Percentiles rank a stretch among this genome's conserved stretches.
Conservation (phyloP, 2,797 vertebrate species). For the Furcifer pardalis region DNA sequence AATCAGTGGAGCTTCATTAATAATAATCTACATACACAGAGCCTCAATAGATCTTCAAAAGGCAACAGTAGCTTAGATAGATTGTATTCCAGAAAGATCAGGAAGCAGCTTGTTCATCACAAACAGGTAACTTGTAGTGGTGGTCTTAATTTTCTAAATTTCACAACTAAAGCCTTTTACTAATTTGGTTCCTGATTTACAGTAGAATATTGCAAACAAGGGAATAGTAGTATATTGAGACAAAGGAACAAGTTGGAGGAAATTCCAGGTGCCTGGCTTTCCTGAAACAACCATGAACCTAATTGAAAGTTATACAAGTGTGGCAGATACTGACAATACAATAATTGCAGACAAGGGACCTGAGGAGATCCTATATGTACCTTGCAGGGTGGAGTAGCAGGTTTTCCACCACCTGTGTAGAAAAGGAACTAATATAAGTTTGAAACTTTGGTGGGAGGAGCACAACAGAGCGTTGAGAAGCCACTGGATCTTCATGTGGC, state of each 20-base stretch:
- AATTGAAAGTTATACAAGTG: slow-evolving; percentile 17
- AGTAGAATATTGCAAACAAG: neutral
- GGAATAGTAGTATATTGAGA: neutral
- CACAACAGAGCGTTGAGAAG: neutral
- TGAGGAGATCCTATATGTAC: slow-evolving; percentile 31
- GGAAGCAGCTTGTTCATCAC: slow-evolving; percentile 98
- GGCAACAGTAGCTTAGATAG: slow-evolving; percentile 95
- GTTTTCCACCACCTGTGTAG: slow-evolving; percentile 8
- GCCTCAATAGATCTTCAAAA: slow-evolving; percentile 89
- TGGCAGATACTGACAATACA: slow-evolving; percentile 37
- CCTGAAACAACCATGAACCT: slow-evolving; percentile 38
- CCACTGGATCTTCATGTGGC: slow-evolving; percentile 1
- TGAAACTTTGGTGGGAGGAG: slow-evolving; percentile 18
- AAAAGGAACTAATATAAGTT: slow-evolving; percentile 9
- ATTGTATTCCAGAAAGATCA: slow-evolving; percentile 97
- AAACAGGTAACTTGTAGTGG: slow-evolving; percentile 89
- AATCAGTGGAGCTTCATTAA: slow-evolving; percentile 99
- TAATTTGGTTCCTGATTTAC: neutral
- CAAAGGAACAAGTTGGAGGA: slow-evolving; percentile 16
- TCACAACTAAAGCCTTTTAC: neutral
- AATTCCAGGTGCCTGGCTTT: slow-evolving; percentile 44
- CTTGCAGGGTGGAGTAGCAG: slow-evolving; percentile 9
- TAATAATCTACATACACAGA: slow-evolving; percentile 96
- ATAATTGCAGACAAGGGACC: slow-evolving; percentile 44
- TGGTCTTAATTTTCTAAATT: slow-evolving; percentile 35